phyloP scores from a whole-genome alignment of 2,888 invertebrate genomes.

The Aromia moschata region DNA sequence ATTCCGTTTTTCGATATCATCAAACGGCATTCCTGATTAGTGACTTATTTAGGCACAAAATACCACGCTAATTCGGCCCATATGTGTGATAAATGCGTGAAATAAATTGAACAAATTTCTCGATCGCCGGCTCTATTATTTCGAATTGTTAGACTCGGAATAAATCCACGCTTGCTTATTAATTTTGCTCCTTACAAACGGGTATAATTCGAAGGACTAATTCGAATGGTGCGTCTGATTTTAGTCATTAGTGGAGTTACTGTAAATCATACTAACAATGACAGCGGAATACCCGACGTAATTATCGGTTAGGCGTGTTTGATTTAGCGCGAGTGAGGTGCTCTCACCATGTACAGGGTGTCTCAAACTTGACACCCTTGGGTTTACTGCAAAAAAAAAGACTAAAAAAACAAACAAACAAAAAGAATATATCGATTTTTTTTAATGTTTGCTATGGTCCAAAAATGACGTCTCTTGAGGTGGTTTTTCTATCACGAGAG shows the following conservation, averaged over 20 bases:
- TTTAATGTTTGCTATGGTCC: too few relatives aligned
- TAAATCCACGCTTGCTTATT: background rate
- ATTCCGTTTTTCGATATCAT: background rate
- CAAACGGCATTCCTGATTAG: background rate
- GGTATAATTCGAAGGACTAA: background rate
- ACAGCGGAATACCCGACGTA: conserved; percentile 3
- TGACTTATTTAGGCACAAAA: background rate
- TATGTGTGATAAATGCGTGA: background rate
- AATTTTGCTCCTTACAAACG: background rate
- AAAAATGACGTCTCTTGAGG: too few relatives aligned
- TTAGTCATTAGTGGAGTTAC: background rate
- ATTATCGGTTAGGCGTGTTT: conserved; percentile 3
- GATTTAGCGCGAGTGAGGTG: too few relatives aligned
- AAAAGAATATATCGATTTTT: too few relatives aligned
- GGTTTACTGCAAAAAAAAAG: too few relatives aligned
- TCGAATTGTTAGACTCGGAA: background rate
- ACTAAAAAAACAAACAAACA: too few relatives aligned
- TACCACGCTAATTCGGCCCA: background rate
- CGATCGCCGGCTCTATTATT: background rate
- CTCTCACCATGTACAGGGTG: too few relatives aligned
- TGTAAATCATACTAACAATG: conserved; percentile 7
- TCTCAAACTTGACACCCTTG: too few relatives aligned
- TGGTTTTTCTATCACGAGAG: too few relatives aligned
- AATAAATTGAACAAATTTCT: background rate
- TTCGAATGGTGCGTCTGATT: background rate